Base-by-base conservation (phyloP, 2,113 vertebrate species). In the Bombycilla garrulus region DNA sequence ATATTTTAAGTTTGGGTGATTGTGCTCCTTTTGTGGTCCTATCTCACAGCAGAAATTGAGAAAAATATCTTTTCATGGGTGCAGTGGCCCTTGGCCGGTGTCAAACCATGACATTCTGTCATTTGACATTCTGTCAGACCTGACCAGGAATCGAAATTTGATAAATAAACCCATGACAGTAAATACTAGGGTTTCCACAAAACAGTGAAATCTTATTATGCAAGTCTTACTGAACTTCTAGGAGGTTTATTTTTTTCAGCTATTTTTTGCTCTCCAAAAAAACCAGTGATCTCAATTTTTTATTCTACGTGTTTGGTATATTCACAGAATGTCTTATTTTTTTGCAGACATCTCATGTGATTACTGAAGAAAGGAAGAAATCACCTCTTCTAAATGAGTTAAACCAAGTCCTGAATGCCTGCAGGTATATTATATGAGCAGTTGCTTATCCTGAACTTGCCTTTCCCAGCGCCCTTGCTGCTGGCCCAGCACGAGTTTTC, bases 201-300 rank as follows among this genome's bases (percentile, higher is more conserved):
- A 91, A 54, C 31, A 69, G 28, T 38, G 19, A 69, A 61, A 78
- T 13, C 9, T 57, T 5, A 0, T 42, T 57, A 66, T 18, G 8
- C 9, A 67, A 69, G 2, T 48, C 17, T 60, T 64, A 38, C 11
- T 56, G 36, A 80, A 28, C 35, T 76, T 88, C 51, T 51, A 33
- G 20, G 6, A 36, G 8, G 3, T 60, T 74, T 36, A 50, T n/a
- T 47, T 40, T 48, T 67, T 48, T 35, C 69, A 81, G 20, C 6
- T 44, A 1, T 2, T 72, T 8, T 11, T 2, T 50, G 21, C 10
- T 9, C 3, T 22, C 5, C 19, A 2, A 2, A 9, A 69, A 82
- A 35, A 24, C 19, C 3, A 64, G 12, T 40, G 9, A 69, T 29
- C 7, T 77, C 6, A 26, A 10, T 5, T 40, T 29, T 35, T 54